phyloP scores from a whole-genome alignment of 2,888 invertebrate genomes.

The Terebella lapidaria region DNA sequence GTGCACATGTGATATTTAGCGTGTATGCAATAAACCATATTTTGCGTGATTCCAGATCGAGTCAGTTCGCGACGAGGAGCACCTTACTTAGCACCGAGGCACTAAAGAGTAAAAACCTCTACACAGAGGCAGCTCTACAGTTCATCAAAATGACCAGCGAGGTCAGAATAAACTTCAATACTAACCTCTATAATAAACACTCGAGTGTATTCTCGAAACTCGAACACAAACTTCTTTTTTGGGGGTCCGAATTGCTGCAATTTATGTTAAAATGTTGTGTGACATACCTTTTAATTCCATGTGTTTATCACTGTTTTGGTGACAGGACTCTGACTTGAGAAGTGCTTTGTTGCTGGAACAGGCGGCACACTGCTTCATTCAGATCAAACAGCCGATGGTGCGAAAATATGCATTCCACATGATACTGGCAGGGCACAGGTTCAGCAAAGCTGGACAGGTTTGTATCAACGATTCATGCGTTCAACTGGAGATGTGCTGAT shows the following conservation, averaged over 20 bases:
- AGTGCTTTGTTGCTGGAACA: constrained; percentile 92
- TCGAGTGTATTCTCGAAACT: no score
- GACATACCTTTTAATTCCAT: no score
- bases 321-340: constrained; percentile 82
- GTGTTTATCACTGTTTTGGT: no score
- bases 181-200: no score
- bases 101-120: constrained; percentile 70
- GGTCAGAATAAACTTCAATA: constrained; percentile 39
- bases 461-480: no score
- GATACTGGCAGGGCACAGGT: constrained; percentile 92
- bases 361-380: constrained; percentile 85
- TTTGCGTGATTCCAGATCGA: no score
- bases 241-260: no score
- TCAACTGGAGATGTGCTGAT: no score
- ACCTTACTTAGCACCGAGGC: constrained; percentile 85
- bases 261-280: no score
- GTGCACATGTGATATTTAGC: not conserved
- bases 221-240: no score
- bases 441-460: constrained; percentile 81
- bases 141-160: constrained; percentile 93
- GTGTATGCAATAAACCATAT: not conserved
- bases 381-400: constrained; percentile 66
- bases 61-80: constrained; percentile 86
- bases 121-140: constrained; percentile 90
- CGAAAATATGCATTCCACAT: constrained; percentile 94